Conservation (phyloP, 2,797 vertebrate species). For the Parambassis ranga region DNA sequence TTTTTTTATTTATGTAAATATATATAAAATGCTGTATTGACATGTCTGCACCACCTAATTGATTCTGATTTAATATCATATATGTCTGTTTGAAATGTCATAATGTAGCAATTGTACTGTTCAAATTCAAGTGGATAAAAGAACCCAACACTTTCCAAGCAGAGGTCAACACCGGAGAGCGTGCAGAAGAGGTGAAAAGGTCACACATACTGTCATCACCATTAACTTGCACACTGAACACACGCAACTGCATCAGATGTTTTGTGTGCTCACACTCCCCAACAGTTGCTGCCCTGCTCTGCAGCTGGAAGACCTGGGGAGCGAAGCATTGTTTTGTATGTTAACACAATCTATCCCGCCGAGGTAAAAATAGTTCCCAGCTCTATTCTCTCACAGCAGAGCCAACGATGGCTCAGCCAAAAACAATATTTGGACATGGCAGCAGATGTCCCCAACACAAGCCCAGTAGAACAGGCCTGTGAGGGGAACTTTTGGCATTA, state of each 20-base stretch:
- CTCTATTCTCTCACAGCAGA: constrained; percentile 64
- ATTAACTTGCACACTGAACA: background rate
- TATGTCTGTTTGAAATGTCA: no score
- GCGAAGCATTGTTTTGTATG: constrained; percentile 74
- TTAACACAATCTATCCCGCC: constrained; percentile 70
- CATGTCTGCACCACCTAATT: no score
- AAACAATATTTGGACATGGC: constrained; percentile 80
- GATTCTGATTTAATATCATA: no score
- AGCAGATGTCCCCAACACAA: constrained; percentile 79
- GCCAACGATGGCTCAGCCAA: constrained; percentile 67
- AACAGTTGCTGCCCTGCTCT: constrained; percentile 41
- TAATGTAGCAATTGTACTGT: no score
- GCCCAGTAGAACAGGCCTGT: constrained; percentile 60
- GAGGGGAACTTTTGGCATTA: constrained; percentile 61
- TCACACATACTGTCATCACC: constrained; percentile 19
- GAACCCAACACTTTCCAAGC: background rate
- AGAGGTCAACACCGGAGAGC: background rate
- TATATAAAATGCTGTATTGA: no score
- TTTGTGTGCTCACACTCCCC: constrained; percentile 17
- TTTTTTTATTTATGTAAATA: no score
- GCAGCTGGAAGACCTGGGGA: constrained; percentile 61
- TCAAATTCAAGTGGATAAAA: no score
- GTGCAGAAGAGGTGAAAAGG: constrained; percentile 21
- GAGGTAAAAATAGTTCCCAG: constrained; percentile 76
- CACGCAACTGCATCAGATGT: background rate